Evolutionary conservation across 2,797 vertebrate species (phyloP), one percentile per base, ranked within the genome.

Genomic region (Eurystomus glaucurus): DNA sequence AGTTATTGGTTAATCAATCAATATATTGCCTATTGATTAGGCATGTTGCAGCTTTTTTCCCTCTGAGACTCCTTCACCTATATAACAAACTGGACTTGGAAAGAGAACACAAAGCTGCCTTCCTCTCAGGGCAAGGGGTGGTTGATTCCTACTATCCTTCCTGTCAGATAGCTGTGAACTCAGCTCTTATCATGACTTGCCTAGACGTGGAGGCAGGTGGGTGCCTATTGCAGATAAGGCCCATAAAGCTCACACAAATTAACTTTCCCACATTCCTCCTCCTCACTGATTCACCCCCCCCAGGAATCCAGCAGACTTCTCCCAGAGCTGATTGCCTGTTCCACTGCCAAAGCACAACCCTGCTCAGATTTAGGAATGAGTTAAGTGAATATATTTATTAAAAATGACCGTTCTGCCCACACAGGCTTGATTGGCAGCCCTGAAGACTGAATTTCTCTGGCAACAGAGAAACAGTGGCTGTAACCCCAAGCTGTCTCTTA

Each of bases 291-390:
- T 90, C 91, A 93, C 50, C 35, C 11, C 31, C 18, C 18, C 37
- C 54, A 93, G 85, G 90, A 90, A 93, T 61, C 64, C 55, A 85
- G 77, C 55, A 85, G 77, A 70, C 78, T 80, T 88, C 54, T 75
- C 64, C 75, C 55, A 51, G 43, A 80, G 66, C 64, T 68, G 45
- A 83, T 57, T 85, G 86, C 83, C 52, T 57, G 51, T 77, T 92
- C 52, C 54, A 26, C 64, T 71, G 80, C 86, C 86, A 85, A 96
- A 96, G 52, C 58, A 74, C 92, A 92, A 64, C 78, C 85, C 84
- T 57, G 48, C 78, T 90, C 71, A 66, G 39, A 77, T 58, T 87
- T 60, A 95, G 69, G 95, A 89, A 92, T 46, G 3, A 86, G 80
- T 79, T 66, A 85, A 79, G 92, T 72, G 12, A 87, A 91, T 52